Base-by-base conservation (phyloP, 1,140 invertebrate genomes). In the Bombus sibiricus region DNA sequence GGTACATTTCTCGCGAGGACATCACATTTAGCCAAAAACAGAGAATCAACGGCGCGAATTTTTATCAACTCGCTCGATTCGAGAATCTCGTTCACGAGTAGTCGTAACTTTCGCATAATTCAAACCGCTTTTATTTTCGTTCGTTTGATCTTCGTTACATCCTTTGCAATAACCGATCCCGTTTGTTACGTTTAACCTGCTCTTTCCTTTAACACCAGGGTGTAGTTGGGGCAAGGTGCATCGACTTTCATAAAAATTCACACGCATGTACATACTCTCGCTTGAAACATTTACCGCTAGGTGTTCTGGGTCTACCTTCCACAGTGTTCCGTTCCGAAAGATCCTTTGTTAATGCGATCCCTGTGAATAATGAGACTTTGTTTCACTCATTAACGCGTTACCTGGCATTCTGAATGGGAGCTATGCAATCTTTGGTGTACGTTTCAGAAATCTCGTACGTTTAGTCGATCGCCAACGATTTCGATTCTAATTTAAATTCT, bases 41-140 rank as follows among this genome's bases (percentile, higher is more conserved):
- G 76, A 80, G 82, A 84, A 87, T 85, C 82, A 87, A 85, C 62
- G 43, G 43, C 66, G 41, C 69, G 41, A 64, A 18, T 34, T 77
- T 76, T 59, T 47, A 32, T 47, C 34, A 41, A 34, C n/a, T 66
- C 13, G 34, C 32, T 34, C 53, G 12, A 32, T 13, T 37, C 32
- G 28, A 41, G 34, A 66, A 66, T 15, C 9, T 41, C 57, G 41
- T 59, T 81, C 43, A 22, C 57, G 39, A 82, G 57, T 10, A 5
- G 22, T 66, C 75, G 66, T 69, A 53, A 69, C 34, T 77, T 62
- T 13, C 53, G 64, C 69, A 41, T 62, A 34, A 59, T 34, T 68
- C 9, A 18, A 41, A 57, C 32, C 64, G 59, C 74, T 68, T 77
- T 76, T 18, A 77, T 66, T 74, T 47, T 15, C 15, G 32, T 83